Evolutionary conservation across 2,888 invertebrate species (phyloP), one percentile per base, ranked within the genome.

Genomic region (Callimorpha dominula): DNA sequence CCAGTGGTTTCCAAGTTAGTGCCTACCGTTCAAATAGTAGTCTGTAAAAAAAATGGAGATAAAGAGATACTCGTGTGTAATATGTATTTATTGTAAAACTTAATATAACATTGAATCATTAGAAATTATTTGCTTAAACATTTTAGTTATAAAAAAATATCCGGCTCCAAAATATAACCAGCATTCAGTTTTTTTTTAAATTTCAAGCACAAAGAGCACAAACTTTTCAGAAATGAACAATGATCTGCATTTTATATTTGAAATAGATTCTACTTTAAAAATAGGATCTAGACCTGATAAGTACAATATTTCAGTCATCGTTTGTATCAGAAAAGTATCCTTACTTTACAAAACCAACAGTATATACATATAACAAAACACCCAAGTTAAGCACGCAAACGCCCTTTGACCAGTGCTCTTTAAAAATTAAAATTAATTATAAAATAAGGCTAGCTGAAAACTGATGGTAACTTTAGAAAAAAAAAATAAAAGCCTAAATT

Each of bases 391-490:
- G 87, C 90, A 92, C 94, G 92, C 91, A 92, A 93, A 90, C 94
- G 91, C 91, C 90, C 73, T 79, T 79, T 83, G 86, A 91, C 89
- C 91, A 92, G 91, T 91, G 90, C 86, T 88, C 85, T 86, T 85
- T 87, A 88, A 65, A 89, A 87, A 87, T 89, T 91, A 91, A 91
- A 89, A 91, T 88, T 90, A 90, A 90, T 91, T 90, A 90, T 80
- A 91, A 88, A 89, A 89, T 91, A 92, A 93, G 91, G 90, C 95
- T 95, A 95, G 94, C 94, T 90, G 93, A 93, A 92, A 94, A 94
- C 94, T 94, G 92, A 91, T 95, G 95, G 95, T 95, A 95, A 95
- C 95, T 95, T 93, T 93, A 94, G 93, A 92, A 93, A 92, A 73
- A 92, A 73, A 70, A 91, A 91, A 91, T 89, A 90, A 91, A 91